These are phyloP conservation scores for Salpingus planirostris DNA, from an alignment of 2,888 invertebrate species.

Conservation along the genomic window DNA sequence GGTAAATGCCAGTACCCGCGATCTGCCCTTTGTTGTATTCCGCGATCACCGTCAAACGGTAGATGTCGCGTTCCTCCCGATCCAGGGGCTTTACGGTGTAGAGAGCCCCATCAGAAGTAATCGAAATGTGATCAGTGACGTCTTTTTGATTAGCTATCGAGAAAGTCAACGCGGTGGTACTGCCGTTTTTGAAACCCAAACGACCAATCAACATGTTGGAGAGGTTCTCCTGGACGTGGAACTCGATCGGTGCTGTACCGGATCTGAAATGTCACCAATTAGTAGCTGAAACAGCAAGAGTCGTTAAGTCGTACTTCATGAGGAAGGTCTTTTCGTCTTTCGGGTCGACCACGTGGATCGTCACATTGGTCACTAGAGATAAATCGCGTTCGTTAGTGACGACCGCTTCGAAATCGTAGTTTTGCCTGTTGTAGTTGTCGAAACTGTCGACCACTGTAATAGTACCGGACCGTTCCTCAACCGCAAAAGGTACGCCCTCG, in stretches of 20 bases:
- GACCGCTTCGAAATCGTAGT: conserved; percentile 76
- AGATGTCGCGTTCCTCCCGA: conserved; percentile 62
- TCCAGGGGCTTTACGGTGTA: conserved; percentile 68
- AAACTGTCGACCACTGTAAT: conserved; percentile 76
- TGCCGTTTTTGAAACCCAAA: conserved; percentile 48
- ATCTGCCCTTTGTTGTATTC: conserved; percentile 61
- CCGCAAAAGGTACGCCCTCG: conserved; percentile 86
- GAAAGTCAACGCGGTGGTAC: conserved; percentile 49
- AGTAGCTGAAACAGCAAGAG: not conserved
- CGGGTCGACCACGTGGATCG: conserved; percentile 73
- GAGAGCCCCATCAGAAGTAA: conserved; percentile 71
- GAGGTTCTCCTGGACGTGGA: conserved; percentile 67
- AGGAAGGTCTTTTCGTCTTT: conserved; percentile 60
- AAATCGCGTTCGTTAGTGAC: conserved; percentile 57
- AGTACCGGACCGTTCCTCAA: conserved; percentile 79
- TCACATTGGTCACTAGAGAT: conserved; percentile 71
- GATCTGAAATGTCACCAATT: conserved; percentile 44
- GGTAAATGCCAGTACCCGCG: conserved; percentile 65
- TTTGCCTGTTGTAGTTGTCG: conserved; percentile 54
- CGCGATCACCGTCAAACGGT: conserved; percentile 70
- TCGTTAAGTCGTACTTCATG: conserved; percentile 49
- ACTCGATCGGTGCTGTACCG: conserved; percentile 60
- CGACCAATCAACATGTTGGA: conserved; percentile 66
- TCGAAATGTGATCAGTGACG: conserved; percentile 67
- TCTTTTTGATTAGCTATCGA: conserved; percentile 78